Evolutionary conservation across 2,888 invertebrate species (phyloP).

Genomic region (Eristalis tenax): DNA sequence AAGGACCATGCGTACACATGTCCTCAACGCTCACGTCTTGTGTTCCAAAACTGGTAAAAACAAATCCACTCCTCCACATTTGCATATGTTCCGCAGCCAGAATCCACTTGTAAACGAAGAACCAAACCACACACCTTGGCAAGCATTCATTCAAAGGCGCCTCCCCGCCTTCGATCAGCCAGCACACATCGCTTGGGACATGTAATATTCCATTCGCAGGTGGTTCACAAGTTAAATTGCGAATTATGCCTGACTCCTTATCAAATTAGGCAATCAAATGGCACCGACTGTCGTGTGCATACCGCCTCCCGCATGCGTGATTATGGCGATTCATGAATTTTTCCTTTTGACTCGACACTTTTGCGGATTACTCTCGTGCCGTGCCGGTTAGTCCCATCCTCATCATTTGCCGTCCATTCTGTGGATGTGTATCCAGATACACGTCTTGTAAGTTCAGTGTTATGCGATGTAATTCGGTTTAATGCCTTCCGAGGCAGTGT

Average conservation of each 20-base stretch:
- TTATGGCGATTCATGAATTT: not conserved
- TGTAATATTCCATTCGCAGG: conserved; percentile 33
- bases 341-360: not conserved
- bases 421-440: not conserved
- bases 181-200: not conserved
- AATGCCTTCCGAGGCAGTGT: not conserved
- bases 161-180: not conserved
- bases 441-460: not conserved
- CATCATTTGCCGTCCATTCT: not conserved
- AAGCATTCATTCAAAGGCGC: no score
- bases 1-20: no score
- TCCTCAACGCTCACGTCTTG: no score
- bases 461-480: not conserved
- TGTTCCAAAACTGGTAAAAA: no score
- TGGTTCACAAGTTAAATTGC: conserved; percentile 23
- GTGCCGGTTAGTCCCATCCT: not conserved
- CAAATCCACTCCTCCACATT: no score
- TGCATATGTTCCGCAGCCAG: no score
- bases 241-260: conserved; percentile 37
- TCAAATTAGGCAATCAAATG: conserved; percentile 28
- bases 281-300: not conserved
- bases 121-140: no score
- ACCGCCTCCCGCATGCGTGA: not conserved
- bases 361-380: not conserved
- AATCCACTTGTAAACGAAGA: not conserved